Evolutionary conservation across 2,888 invertebrate genomes (phyloP), one percentile per base, ranked within the genome.

Genomic region (Acanthosepion lycidas): DNA sequence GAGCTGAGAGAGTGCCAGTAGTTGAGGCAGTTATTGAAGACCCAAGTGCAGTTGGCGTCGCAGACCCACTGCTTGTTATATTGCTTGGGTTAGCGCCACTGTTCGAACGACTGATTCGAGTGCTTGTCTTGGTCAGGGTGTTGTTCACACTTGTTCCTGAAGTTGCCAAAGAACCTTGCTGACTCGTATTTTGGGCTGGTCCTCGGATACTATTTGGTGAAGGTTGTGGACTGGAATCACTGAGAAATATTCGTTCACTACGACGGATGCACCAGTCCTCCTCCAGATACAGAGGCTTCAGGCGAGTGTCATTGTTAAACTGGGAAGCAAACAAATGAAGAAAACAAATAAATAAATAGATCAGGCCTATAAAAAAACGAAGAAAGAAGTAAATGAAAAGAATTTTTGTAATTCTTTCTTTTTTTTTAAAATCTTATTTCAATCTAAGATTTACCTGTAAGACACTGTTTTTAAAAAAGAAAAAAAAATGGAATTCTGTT

Each of bases 161-260:
- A 42, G 94, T 55, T n/a, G 94, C n/a, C 64, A 94, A 64, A 28
- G 94, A 94, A 59, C 55, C 55, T 59, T 94, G 94, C 48, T 48
- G 42, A 59, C n/a, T 23, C 48, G 59, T 42, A 20, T 93, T 93
- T 33, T 93, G 93, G 20, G 93, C 26, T 6, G 93, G 53, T n/a
- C 93, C 93, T 9, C 93, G 93, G 93, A 93, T 95, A 93, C 94
- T 96, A 95, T 96, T 96, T 51, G 96, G 96, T 94, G 96, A 96
- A 91, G 96, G 96, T 95, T 96, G 96, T 51, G 96, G 96, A 95
- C 96, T 97, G 55, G 96, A 96, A 94, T 97, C 97, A 95, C 96
- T 97, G 26, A 97, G 96, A 95, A 97, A 97, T 91, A 97, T 97
- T 28, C 97, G 95, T 95, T 97, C 97, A 96, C 97, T 97, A 51